phyloP scores from a whole-genome alignment of 1,140 invertebrate species.

The Octopus sinensis region DNA sequence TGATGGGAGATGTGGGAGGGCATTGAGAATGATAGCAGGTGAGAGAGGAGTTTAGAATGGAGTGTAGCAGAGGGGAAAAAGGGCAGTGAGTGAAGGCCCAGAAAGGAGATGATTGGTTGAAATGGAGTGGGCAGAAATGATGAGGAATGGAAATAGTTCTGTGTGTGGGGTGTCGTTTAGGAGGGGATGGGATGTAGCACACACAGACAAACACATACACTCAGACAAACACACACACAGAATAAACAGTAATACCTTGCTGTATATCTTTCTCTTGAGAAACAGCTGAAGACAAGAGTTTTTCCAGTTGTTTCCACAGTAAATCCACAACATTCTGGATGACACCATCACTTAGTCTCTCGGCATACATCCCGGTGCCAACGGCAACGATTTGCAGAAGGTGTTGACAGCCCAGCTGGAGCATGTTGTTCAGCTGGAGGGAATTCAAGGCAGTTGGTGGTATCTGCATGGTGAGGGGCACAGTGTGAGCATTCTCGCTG shows the following conservation, averaged over 20 bases:
- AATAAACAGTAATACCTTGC: not conserved
- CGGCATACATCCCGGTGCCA: slow-evolving; percentile 61
- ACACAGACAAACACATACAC: too few species aligned
- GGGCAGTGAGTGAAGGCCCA: too few species aligned
- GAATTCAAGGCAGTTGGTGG: slow-evolving; percentile 37
- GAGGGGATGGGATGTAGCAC: too few species aligned
- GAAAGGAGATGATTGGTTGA: too few species aligned
- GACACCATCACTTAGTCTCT: slow-evolving; percentile 57
- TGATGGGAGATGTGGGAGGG: too few species aligned
- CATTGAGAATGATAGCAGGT: too few species aligned
- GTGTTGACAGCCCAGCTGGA: slow-evolving; percentile 55
- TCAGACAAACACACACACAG: too few species aligned
- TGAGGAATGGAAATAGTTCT: too few species aligned
- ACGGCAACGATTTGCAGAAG: slow-evolving; percentile 64
- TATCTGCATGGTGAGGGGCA: slow-evolving; percentile 38
- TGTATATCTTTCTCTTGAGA: not conserved
- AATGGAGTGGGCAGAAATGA: too few species aligned
- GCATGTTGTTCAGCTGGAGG: slow-evolving; percentile 41
- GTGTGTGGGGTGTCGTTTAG: too few species aligned
- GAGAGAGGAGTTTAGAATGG: too few species aligned
- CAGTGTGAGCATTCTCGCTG: slow-evolving; percentile 39
- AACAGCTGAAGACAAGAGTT: slow-evolving; percentile 24
- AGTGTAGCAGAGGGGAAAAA: too few species aligned
- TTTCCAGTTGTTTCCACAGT: slow-evolving; percentile 58
- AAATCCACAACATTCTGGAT: slow-evolving; percentile 58